Evolutionary conservation across 2,888 invertebrate genomes (phyloP), one percentile per base, ranked within the genome.

Genomic region (Drosophila histrio): DNA sequence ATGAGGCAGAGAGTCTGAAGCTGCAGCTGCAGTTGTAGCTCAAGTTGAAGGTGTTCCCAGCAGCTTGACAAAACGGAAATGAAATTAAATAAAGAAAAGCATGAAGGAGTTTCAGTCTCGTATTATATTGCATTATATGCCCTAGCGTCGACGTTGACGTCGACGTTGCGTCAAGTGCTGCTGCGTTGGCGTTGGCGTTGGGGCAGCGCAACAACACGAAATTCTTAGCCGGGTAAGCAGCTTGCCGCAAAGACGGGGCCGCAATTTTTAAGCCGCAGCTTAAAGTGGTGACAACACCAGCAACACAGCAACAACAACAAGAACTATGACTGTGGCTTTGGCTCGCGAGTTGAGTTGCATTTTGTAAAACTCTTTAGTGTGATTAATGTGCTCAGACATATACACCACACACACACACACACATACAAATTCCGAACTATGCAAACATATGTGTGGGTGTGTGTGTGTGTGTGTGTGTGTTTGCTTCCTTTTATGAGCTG

Each of bases 291-390:
- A 78, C 86, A 81, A 85, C 82, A 68, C 69, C 79, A 46, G 13
- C 47, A 56, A 9, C 49, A 57, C 24, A 17, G 3, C 24, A 26
- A n/a, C 22, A 38, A 6, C 60, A 44, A 26, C 52, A 17, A 28
- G 39, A 53, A 64, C 47, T 50, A 13, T 30, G 54, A 58, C 63
- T 64, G 30, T 19, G 47, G 34, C 39, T 65, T 46, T 60, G 28
- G 39, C 36, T 52, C 52, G 43, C 57, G 62, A 71, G 69, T 69
- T 62, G 70, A 66, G 77, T 77, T 87, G 87, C 85, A 84, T 84
- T 84, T 84, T 87, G 87, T 82, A 84, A 62, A 87, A 84, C 85
- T 81, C 87, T 87, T 84, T 87, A 84, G 87, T 84, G 85, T 84
- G 87, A 84, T 84, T 84, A 84, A 84, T 84, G 87, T 82, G 77